Base-by-base conservation (phyloP, 2,797 vertebrate species). In the Helarctos malayanus region DNA sequence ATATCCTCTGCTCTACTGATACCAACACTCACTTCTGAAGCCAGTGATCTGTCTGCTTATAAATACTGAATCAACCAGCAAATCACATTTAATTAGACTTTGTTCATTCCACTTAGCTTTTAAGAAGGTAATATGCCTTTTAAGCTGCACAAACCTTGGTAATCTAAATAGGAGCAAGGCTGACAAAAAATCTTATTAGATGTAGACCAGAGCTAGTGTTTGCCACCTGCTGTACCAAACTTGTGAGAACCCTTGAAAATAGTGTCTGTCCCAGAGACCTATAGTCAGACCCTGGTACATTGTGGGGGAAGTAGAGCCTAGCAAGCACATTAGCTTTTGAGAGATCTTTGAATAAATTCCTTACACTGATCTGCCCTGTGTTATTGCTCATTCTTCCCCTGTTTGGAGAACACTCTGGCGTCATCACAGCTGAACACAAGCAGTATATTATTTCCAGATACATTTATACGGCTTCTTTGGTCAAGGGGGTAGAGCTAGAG, bases 31-130 rank as follows among this genome's bases (percentile, higher is more conserved):
- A 80, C 78, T 95, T 94, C 80, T 94, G 49, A 92, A 96, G 81
- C 59, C 84, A 88, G 75, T 6, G 41, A 94, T 15, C 89, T 85
- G 49, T 90, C 85, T 89, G 32, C 57, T 94, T 91, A 92, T 93
- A 95, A 91, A 97, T 92, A 90, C 75, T 87, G 68, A 94, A 95
- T 90, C 84, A 89, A 81, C 57, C 79, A 65, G 63, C 21, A 97
- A 88, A 95, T 97, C 61, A 87, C 89, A 86, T 89, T 96, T 96
- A 97, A 97, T 96, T 94, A 96, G 91, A 91, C 63, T 96, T 93
- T 95, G 86, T 95, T 97, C 95, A 95, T 88, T 95, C 56, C 68
- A 86, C 59, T 73, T n/a, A 79, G 63, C 83, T 88, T 97, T 96
- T 96, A 94, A 95, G 52, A 89, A 82, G 49, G 83, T 59, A 95